Conservation (phyloP, 1,140 invertebrate species). For the Lepidotrigona ventralis region DNA sequence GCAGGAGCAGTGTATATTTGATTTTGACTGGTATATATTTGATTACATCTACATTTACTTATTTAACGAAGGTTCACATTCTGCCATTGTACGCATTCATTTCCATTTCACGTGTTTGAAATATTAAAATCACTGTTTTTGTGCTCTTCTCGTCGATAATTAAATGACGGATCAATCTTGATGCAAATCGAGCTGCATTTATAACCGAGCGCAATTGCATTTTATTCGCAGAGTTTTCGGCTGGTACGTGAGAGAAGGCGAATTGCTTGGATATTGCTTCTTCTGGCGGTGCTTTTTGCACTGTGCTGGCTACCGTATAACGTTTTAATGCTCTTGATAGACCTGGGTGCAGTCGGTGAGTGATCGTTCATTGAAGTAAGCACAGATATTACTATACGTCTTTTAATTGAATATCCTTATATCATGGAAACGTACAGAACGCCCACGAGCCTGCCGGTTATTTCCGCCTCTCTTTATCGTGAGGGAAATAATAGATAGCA, state of each 20-base stretch:
- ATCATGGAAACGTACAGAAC: not conserved
- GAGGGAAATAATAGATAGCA: not conserved
- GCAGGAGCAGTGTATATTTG: no score
- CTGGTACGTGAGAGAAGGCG: conserved; percentile 85
- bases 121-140: not conserved
- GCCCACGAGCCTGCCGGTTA: not conserved
- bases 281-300: conserved; percentile 88
- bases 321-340: conserved; percentile 84
- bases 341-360: conserved; percentile 77
- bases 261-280: conserved; percentile 87
- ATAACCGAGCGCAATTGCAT: not conserved
- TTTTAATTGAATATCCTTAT: conserved; percentile 21
- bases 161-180: not conserved
- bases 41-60: not conserved
- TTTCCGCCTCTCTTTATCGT: not conserved
- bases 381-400: not conserved
- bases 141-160: not conserved
- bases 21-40: no score
- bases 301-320: conserved; percentile 91
- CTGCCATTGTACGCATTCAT: not conserved
- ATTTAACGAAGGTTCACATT: not conserved
- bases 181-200: conserved; percentile 8
- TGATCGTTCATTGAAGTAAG: conserved; percentile 15
- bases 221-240: conserved; percentile 79
- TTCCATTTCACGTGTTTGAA: no score